These are phyloP conservation scores for Bombus affinis DNA, from an alignment of 1,140 invertebrate species.

Conservation along the genomic window DNA sequence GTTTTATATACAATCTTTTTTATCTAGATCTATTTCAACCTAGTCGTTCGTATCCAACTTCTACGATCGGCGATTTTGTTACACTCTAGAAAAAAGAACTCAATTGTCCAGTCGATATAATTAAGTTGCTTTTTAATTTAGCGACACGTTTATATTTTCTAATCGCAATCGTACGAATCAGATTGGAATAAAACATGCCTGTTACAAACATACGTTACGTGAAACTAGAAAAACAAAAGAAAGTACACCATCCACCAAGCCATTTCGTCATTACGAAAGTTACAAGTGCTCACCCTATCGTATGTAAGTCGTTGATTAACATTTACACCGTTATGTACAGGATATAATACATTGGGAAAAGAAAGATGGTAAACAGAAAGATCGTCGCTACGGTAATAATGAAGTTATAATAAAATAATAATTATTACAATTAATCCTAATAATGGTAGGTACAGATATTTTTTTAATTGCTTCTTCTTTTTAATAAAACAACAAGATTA, in stretches of 20 bases:
- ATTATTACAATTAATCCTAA: constrained; percentile 32
- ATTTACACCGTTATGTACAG: constrained; percentile 78
- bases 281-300: constrained; percentile 71
- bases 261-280: constrained; percentile 70
- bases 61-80: neutral
- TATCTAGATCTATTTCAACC: neutral
- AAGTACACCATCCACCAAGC: constrained; percentile 64
- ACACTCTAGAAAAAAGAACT: neutral
- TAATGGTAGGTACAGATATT: constrained; percentile 30
- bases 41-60: neutral
- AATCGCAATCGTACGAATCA: constrained; percentile 8
- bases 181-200: constrained; percentile 23
- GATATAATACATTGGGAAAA: constrained; percentile 69
- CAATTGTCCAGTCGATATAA: neutral
- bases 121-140: neutral
- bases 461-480: neutral
- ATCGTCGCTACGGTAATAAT: constrained; percentile 50
- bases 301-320: constrained; percentile 68
- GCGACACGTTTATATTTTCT: constrained; percentile 43
- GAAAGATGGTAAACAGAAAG: constrained; percentile 49
- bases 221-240: constrained; percentile 53
- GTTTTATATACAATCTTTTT: neutral
- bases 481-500: constrained; percentile 14
- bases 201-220: constrained; percentile 49
- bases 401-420: constrained; percentile 43